Evolutionary conservation across 2,888 invertebrate genomes (phyloP), one percentile per base, ranked within the genome.

Genomic region (Drosophila mulleri): DNA sequence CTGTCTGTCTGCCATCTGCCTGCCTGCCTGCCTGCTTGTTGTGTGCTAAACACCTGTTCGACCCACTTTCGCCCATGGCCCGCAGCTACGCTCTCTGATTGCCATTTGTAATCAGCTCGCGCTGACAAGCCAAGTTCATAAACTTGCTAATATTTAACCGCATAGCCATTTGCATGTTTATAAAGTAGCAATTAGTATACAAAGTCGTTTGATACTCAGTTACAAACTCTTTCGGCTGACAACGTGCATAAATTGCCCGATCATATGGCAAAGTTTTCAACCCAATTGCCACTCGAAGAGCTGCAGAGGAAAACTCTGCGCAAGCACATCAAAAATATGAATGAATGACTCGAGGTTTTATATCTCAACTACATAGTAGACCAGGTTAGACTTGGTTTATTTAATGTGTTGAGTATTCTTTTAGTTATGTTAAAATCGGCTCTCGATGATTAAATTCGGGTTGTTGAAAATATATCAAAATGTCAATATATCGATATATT

Each of bases 51-150:
- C 62, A 72, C 76, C 80, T 76, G 65, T 67, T 53, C 69, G 78
- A 61, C 82, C 82, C 54, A 64, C 60, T 59, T 75, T 54, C 41
- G 64, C 75, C 59, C 18, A 32, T 47, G 58, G 77, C 54, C 37
- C n/a, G 7, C 23, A n/a, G 47, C 47, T 11, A n/a, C 41, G 20
- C 57, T 53, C 42, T 37, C 35, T 59, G 63, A 59, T 58, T 79
- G 72, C 60, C 74, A 35, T 66, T 71, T 57, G 75, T 58, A 79
- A 63, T 75, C 64, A 71, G 62, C 23, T 57, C 26, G 26, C 60
- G 57, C 60, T 57, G 41, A 23, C 14, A 29, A 61, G 56, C 50
- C 50, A 37, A 72, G 68, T 69, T 77, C 42, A 69, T 78, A 66
- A 77, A 66, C 65, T 69, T 66, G 66, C 65, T 56, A 67, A 50